Conservation (phyloP, 1,140 invertebrate genomes). For the Drosophila dunni region DNA sequence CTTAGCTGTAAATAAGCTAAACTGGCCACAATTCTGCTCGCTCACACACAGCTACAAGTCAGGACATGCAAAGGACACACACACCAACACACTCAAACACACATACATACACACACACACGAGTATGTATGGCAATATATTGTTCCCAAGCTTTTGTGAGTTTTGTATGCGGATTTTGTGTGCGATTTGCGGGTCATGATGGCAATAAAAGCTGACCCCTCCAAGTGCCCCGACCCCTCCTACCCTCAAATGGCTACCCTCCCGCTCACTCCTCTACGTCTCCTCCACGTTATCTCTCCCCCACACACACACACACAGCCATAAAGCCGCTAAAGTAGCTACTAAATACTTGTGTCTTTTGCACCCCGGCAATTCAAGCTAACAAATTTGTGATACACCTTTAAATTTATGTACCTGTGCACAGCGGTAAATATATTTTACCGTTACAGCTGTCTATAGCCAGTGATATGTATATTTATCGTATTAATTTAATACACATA, state of each 20-base stretch:
- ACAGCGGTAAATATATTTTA: background rate
- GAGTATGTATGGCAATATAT: slow-evolving; percentile 18
- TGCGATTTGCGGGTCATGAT: slow-evolving; percentile 57
- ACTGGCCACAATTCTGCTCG: background rate
- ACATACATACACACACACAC: slow-evolving; percentile 19
- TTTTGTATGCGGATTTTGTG: slow-evolving; percentile 54
- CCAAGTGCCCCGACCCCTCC: background rate
- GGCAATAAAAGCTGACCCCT: slow-evolving; percentile 49
- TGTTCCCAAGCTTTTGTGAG: slow-evolving; percentile 41
- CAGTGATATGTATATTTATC: background rate
- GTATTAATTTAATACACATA: slow-evolving; percentile 27
- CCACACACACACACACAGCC: background rate
- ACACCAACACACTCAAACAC: slow-evolving; percentile 2
- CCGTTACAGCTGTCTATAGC: background rate
- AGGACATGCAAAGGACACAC: slow-evolving; percentile 23
- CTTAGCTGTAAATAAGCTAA: no score
- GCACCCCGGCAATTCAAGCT: background rate
- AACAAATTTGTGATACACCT: background rate
- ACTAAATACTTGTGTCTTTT: slow-evolving; percentile 32
- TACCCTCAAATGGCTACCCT: background rate
- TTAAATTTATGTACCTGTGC: background rate
- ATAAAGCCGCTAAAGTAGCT: slow-evolving; percentile 31
- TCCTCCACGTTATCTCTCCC: slow-evolving; percentile 2
- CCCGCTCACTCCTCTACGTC: background rate
- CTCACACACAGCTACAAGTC: background rate